These are phyloP conservation scores for Scopus umbretta DNA, from an alignment of 2,113 vertebrate species.

Conservation along the genomic window DNA sequence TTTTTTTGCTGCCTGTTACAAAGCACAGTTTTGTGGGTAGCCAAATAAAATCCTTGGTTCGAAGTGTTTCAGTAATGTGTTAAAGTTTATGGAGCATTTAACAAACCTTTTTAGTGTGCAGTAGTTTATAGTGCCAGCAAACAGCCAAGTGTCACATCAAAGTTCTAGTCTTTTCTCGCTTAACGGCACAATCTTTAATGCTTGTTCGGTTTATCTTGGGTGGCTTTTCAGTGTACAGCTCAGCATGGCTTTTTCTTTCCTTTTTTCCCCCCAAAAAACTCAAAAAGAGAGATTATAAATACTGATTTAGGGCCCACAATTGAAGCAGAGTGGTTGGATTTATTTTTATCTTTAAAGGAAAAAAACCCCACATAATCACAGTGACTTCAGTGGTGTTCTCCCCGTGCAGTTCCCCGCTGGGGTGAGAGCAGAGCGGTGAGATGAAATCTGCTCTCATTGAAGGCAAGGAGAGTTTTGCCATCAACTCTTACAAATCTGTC, in stretches of 20 bases:
- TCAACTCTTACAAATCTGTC: not conserved
- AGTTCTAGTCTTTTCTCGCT: not conserved
- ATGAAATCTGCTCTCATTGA: not conserved
- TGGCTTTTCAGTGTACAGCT: not conserved
- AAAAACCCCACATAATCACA: not conserved
- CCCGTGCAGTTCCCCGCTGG: not conserved
- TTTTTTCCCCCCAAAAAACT: not conserved
- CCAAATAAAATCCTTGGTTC: constrained; percentile 17
- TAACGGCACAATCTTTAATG: not conserved
- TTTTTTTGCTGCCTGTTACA: not conserved
- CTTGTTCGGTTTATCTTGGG: not conserved
- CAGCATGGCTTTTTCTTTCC: not conserved
- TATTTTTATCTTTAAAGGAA: not conserved
- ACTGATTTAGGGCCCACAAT: not conserved
- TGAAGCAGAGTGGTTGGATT: not conserved
- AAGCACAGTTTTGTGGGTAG: not conserved
- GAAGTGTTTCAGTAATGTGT: not conserved
- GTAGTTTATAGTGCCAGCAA: constrained; percentile 3
- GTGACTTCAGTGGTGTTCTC: not conserved
- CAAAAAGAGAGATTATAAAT: not conserved
- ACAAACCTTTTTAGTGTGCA: constrained; percentile 57
- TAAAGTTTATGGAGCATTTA: constrained; percentile 66
- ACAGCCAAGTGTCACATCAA: constrained; percentile 21
- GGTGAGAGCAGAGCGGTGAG: not conserved
- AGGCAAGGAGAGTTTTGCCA: not conserved